phyloP scores from a whole-genome alignment of 2,888 invertebrate species.

The Petrolisthes cinctipes region DNA sequence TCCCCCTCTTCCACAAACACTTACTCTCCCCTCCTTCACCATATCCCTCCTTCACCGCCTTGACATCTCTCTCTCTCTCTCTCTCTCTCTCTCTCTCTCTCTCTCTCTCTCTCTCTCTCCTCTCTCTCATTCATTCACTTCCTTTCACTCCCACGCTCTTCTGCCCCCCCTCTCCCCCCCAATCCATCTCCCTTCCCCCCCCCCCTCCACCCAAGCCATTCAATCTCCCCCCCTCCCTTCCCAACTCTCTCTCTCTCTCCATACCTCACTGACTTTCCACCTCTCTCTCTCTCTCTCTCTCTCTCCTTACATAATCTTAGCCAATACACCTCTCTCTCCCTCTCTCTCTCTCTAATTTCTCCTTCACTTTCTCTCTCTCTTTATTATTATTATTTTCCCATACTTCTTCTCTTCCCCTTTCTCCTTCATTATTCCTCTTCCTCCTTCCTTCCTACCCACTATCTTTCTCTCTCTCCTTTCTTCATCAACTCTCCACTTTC shows the following conservation, averaged over 20 bases:
- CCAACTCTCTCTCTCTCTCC: neutral
- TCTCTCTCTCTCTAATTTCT: conserved; percentile 2
- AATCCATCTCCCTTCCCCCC: neutral
- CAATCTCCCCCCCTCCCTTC: neutral
- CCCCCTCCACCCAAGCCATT: neutral
- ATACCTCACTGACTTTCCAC: neutral
- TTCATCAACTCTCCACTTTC: neutral
- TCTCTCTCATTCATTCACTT: no score
- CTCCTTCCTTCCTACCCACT: neutral
- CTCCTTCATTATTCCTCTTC: neutral
- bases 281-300: neutral
- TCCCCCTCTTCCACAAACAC: neutral
- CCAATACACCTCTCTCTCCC: neutral
- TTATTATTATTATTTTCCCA: neutral
- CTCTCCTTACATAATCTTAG: neutral
- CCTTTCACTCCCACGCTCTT: no score
- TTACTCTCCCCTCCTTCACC: neutral
- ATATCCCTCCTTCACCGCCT: neutral
- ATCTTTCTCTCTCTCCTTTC: neutral
- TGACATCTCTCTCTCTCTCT: no score
- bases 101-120: no score
- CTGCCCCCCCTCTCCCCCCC: neutral
- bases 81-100: no score
- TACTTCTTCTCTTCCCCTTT: neutral
- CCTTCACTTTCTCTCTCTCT: conserved; percentile 4